Conservation (phyloP, 2,888 invertebrate genomes). For the Eupithecia abbreviata region DNA sequence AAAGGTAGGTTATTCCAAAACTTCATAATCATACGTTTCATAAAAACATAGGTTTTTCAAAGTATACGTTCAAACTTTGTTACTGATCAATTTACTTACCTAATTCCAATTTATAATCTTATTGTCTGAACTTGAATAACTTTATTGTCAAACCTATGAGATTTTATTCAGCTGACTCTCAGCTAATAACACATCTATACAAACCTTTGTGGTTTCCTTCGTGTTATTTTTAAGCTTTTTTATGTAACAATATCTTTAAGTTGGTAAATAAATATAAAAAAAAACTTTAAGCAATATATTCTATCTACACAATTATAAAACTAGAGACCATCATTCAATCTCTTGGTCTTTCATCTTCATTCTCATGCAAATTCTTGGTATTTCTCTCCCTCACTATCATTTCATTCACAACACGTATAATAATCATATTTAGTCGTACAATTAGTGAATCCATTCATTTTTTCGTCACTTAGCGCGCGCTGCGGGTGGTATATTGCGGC, state of each 20-base stretch:
- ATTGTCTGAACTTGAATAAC: too few relatives aligned
- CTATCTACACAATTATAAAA: not conserved
- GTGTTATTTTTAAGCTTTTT: too few relatives aligned
- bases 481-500: constrained; percentile 77
- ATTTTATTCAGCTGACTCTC: too few relatives aligned
- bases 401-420: constrained; percentile 44
- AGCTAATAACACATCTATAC: too few relatives aligned
- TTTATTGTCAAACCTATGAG: too few relatives aligned
- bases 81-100: too few relatives aligned
- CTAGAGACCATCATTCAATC: not conserved
- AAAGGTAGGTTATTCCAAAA: not conserved
- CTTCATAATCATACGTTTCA: not conserved
- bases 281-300: not conserved
- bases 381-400: constrained; percentile 12
- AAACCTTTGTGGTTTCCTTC: too few relatives aligned
- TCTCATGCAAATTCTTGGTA: constrained; percentile 1
- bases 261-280: too few relatives aligned
- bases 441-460: constrained; percentile 56
- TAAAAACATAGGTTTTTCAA: not conserved
- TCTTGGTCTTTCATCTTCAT: not conserved
- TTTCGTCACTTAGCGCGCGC: constrained; percentile 61
- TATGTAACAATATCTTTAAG: too few relatives aligned
- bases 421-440: constrained; percentile 49
- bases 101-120: too few relatives aligned
- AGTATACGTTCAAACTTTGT: not conserved